Percentiles rank a stretch among this genome's conserved stretches.
Conservation (phyloP, 2,888 invertebrate species). For the Sclerodermus sp. region DNA sequence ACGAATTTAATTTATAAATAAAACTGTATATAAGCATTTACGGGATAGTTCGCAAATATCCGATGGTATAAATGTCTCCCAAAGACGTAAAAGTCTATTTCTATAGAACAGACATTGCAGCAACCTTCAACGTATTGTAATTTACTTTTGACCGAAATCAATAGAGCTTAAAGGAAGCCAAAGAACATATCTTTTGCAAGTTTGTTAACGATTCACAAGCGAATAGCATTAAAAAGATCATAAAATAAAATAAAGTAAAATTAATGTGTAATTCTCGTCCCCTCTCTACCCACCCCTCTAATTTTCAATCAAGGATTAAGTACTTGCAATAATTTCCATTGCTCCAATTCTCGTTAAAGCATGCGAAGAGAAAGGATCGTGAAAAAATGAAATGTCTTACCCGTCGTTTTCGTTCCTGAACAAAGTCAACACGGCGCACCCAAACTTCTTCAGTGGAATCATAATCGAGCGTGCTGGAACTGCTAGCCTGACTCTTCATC, state of each 20-base stretch:
- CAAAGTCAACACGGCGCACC: constrained; percentile 65
- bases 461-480: constrained; percentile 63
- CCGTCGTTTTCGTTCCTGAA: constrained; percentile 58
- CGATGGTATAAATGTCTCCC: too few species aligned
- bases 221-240: too few species aligned
- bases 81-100: too few species aligned
- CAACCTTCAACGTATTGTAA: constrained; percentile 20
- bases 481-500: constrained; percentile 75
- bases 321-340: neutral
- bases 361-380: too few species aligned
- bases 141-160: constrained; percentile 25
- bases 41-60: too few species aligned
- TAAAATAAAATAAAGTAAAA: too few species aligned
- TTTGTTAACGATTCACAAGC: too few species aligned
- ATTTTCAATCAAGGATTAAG: constrained; percentile 11
- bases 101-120: neutral
- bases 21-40: too few species aligned
- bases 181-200: too few species aligned
- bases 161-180: constrained; percentile 35
- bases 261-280: constrained; percentile 11
- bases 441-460: constrained; percentile 70
- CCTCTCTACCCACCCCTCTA: constrained; percentile 5
- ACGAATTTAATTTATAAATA: too few species aligned
- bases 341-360: neutral
- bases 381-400: too few species aligned